Conservation (phyloP, 2,797 vertebrate species). For the Melanotaenia trifasciata region DNA sequence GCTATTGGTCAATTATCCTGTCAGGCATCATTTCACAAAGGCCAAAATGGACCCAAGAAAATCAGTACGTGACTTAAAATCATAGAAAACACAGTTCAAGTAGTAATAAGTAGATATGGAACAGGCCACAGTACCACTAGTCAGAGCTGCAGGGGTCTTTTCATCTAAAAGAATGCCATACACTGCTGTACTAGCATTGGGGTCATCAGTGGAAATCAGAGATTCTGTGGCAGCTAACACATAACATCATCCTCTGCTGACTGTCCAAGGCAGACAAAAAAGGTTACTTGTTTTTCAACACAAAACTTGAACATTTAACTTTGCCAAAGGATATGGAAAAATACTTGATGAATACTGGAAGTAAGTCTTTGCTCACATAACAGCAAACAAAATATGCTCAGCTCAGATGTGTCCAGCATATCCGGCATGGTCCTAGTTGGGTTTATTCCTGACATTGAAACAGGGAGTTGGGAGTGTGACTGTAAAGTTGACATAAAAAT, state of each 20-base stretch:
- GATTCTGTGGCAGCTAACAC: background rate
- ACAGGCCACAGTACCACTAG: background rate
- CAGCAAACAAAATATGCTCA: background rate
- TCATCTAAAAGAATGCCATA: background rate
- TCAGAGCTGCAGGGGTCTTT: background rate
- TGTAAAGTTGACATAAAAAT: background rate
- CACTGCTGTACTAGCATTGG: background rate
- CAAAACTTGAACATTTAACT: background rate
- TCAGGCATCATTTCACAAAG: background rate
- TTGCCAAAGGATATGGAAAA: background rate
- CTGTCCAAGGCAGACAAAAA: background rate
- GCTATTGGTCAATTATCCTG: too few species aligned
- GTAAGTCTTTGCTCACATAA: background rate
- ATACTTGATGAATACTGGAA: background rate
- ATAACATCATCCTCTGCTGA: background rate
- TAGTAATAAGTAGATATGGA: background rate
- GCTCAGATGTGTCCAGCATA: background rate
- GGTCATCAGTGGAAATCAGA: background rate
- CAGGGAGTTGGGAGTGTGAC: background rate
- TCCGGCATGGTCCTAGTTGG: background rate
- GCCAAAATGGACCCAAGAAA: background rate
- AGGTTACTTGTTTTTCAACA: background rate
- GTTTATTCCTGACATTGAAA: background rate
- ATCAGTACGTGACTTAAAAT: background rate
- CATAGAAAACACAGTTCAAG: background rate